phyloP scores from a whole-genome alignment of 2,888 invertebrate genomes.

The Andrena marginata region DNA sequence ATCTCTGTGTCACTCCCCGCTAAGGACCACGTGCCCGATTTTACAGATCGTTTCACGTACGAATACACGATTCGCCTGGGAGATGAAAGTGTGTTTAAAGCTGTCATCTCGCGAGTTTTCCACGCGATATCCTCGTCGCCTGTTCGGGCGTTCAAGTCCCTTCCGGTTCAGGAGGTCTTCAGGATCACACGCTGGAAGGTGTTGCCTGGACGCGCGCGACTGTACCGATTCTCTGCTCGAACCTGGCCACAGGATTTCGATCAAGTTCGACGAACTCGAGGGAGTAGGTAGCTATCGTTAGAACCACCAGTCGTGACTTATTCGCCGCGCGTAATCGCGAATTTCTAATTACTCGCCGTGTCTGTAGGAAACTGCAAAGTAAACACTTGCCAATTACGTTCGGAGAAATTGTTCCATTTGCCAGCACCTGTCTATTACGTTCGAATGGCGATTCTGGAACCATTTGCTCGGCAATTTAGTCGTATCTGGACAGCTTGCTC shows the following conservation, averaged over 20 bases:
- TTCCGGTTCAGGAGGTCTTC: constrained; percentile 44
- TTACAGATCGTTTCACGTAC: constrained; percentile 73
- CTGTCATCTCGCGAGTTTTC: constrained; percentile 42
- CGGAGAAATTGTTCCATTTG: background rate
- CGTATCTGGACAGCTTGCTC: background rate
- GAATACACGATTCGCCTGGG: constrained; percentile 57
- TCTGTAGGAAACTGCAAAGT: background rate
- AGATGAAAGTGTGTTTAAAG: too few relatives aligned
- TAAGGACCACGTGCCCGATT: constrained; percentile 47
- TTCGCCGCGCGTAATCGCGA: background rate
- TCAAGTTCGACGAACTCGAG: background rate
- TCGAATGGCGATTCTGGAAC: background rate
- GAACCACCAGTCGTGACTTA: background rate
- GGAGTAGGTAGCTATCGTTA: background rate
- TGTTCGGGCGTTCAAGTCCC: constrained; percentile 41
- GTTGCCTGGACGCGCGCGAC: background rate
- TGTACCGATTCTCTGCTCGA: background rate
- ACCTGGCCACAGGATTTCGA: background rate
- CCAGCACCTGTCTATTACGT: background rate
- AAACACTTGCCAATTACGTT: constrained; percentile 3
- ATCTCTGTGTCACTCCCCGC: too few relatives aligned
- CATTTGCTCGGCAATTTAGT: background rate
- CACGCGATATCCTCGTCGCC: constrained; percentile 27
- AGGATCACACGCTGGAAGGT: constrained; percentile 2
- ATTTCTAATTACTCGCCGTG: background rate